Conservation (phyloP, 2,888 invertebrate species). For the Cylloceria caligata region DNA sequence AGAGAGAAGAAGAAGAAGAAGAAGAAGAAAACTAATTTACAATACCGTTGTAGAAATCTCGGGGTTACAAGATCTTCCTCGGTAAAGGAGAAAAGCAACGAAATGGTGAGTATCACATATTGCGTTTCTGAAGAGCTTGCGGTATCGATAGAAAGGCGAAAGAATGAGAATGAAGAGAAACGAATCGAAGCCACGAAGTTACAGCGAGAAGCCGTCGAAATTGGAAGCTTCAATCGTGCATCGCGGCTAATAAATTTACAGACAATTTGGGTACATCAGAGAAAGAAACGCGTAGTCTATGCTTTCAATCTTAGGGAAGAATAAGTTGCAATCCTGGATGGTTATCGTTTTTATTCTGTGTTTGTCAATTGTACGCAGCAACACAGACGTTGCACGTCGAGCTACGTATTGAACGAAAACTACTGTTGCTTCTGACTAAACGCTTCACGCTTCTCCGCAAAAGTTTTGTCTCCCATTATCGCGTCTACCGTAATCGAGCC, state of each 20-base stretch:
- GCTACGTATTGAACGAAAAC: not conserved
- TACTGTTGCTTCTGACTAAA: not conserved
- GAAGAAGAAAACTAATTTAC: conserved; percentile 29
- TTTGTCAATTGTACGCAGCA: not conserved
- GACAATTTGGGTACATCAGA: conserved; percentile 3
- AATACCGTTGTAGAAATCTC: conserved; percentile 30
- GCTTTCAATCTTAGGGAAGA: not conserved
- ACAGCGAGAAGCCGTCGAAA: conserved; percentile 48
- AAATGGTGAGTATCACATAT: conserved; percentile 2
- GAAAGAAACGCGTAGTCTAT: conserved; percentile 1
- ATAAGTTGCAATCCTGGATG: not conserved
- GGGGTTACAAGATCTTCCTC: not conserved
- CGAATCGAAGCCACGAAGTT: conserved; percentile 48
- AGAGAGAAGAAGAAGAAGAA: not conserved
- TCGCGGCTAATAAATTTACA: conserved; percentile 16
- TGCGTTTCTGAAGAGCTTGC: conserved; percentile 29
- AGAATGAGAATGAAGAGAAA: conserved; percentile 29
- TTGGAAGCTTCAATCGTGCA: conserved; percentile 27
- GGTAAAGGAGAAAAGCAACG: not conserved
- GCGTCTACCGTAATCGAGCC: conserved; percentile 2
- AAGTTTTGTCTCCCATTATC: conserved; percentile 9
- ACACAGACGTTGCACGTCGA: not conserved
- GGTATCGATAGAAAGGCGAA: not conserved
- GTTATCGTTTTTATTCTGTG: not conserved
- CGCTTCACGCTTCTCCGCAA: not conserved